Evolutionary conservation across 2,113 vertebrate genomes (phyloP).

Genomic region (Lophotis ruficrista): DNA sequence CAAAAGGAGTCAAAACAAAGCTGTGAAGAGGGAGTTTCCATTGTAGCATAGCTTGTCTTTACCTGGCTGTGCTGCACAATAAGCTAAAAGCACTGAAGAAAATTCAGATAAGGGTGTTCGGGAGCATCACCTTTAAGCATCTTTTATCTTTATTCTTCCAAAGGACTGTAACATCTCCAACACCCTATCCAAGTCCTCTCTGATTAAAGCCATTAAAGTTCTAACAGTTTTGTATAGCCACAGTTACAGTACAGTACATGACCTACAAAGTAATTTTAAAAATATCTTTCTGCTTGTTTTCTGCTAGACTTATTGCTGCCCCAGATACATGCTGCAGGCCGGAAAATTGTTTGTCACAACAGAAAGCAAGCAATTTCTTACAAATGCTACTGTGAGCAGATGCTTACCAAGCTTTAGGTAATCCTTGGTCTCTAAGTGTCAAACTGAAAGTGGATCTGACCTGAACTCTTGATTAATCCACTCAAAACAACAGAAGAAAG

Average conservation of each 20-base stretch:
- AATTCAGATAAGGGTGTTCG: background rate
- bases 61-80: background rate
- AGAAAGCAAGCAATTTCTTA: background rate
- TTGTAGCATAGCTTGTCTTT: background rate
- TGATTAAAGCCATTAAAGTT: background rate
- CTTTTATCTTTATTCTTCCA: background rate
- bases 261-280: background rate
- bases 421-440: background rate
- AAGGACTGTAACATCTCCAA: background rate
- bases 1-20: background rate
- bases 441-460: background rate
- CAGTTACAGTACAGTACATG: background rate
- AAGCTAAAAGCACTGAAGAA: background rate
- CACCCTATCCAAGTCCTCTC: background rate
- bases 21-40: background rate
- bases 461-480: background rate
- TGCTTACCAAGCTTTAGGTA: background rate
- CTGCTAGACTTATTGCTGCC: background rate
- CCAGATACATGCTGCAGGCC: background rate
- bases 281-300: background rate
- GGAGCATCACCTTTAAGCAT: background rate
- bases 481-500: background rate
- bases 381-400: background rate
- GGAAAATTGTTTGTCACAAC: conserved; percentile 10
- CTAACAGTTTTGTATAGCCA: background rate